Base-by-base conservation (phyloP, 2,113 vertebrate genomes). In the Rostratula benghalensis region DNA sequence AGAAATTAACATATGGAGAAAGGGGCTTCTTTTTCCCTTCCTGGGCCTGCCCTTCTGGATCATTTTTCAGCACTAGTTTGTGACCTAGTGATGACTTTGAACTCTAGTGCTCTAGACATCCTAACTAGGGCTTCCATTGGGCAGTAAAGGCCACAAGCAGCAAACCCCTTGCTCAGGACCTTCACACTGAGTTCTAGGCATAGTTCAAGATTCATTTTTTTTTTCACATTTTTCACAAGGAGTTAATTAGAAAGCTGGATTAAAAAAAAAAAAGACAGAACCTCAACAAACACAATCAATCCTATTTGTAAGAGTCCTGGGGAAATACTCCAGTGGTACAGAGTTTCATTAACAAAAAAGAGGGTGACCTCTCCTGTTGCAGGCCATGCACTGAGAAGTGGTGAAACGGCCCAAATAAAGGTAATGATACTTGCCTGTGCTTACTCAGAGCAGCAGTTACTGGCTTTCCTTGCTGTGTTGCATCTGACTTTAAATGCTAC, bases 271-370 rank as follows among this genome's bases (percentile, higher is more conserved):
- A 60, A 60, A 60, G 17, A 46, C 16, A 45, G 16, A 45, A 45
- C 45, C 31, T 27, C 25, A 53, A 51, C 50, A 51, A 31, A 2
- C 7, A 25, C 3, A 48, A 7, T 1, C 27, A 23, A 87, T 39
- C 5, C 54, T 35, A 4, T 61, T 60, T n/a, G 7, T 60, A 53
- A 21, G 28, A 77, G 30, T 61, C 35, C 35, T 43, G 33, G 37
- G 46, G 70, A 53, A 59, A 65, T 15, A n/a, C 1, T 2, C 23
- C 0, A 0, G 33, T 60, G 23, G 13, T 22, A 25, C 28, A 73
- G 31, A 73, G 25, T 39, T 71, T 6, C 0, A 18, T 20, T 37
- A 23, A 25, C 21, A 50, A 28, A 46, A 25, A 39, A 10, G 33
- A 81, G 35, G 14, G 13, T 50, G 28, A 77, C 28, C 39, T 89